Base-by-base conservation (phyloP, 2,113 vertebrate species). In the Pachypanchax playfairii region DNA sequence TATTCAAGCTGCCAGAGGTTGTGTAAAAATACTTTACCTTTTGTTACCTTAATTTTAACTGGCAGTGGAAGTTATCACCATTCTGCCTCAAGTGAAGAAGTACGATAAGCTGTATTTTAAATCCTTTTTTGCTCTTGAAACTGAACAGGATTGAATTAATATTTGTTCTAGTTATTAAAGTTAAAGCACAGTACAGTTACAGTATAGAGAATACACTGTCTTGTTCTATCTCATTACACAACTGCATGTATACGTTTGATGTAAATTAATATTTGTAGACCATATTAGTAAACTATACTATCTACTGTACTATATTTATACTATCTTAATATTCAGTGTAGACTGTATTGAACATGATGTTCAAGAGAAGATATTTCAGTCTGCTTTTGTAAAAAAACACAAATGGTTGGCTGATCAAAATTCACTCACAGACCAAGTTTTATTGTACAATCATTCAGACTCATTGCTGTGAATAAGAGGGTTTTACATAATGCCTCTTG, bases 401-500 rank as follows among this genome's bases (percentile, higher is more conserved):
- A 63, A 84, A 68, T 33, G 65, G 41, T 25, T 61, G 44, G 52
- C 47, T 67, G 69, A 74, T 74, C 71, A 70, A 46, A 78, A 70
- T 65, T 61, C 54, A 65, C 67, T 64, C 64, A 68, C 57, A 54
- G 62, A 25, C n/a, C 11, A 3, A 0, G 2, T 47, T 70, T 79
- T 48, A 71, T 76, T 57, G 75, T 59, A 62, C 48, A 56, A 83
- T 70, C 75, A 77, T 57, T 83, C 72, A 50, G 46, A 29, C 49
- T 71, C 65, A 75, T 59, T 59, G 75, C 68, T 60, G 35, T 38
- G 75, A 67, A 83, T 72, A 63, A 84, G 63, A 82, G 75, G 68
- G 46, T 75, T 85, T 83, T 74, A 83, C 80, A 79, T 76, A 76
- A 83, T 65, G 61, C 72, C 11, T 22, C 68, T 60, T 49, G 61